Percentiles rank a stretch among this genome's conserved stretches.
Conservation (phyloP, 1,140 invertebrate genomes). For the Philopotamus ludificatus region DNA sequence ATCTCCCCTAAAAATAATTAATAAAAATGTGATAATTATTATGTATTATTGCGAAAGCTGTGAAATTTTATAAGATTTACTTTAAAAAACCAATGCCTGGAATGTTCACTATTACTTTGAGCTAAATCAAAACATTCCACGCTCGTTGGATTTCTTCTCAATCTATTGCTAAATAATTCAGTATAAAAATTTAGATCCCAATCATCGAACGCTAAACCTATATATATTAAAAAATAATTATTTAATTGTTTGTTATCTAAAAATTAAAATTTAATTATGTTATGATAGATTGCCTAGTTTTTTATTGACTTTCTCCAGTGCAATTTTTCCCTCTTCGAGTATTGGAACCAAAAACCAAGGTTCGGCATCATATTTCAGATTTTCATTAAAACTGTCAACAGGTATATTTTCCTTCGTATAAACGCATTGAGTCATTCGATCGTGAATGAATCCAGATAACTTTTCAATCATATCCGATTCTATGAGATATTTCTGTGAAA, state of each 20-base stretch:
- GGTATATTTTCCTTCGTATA: slow-evolving; percentile 70
- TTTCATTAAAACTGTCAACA: slow-evolving; percentile 68
- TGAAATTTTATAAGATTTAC: slow-evolving; percentile 45
- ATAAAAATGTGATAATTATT: slow-evolving; percentile 8
- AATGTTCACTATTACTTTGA: slow-evolving; percentile 97
- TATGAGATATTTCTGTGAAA: slow-evolving; percentile 49
- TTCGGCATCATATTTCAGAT: slow-evolving; percentile 62
- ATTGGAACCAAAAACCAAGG: slow-evolving; percentile 84
- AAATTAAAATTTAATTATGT: too few relatives aligned
- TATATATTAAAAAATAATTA: too few relatives aligned
- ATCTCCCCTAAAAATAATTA: slow-evolving; percentile 66
- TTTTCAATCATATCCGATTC: slow-evolving; percentile 52
- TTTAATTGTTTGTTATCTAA: too few relatives aligned
- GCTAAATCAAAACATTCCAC: slow-evolving; percentile 98
- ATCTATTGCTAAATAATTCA: slow-evolving; percentile 73
- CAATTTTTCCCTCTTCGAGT: slow-evolving; percentile 69
- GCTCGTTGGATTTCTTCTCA: slow-evolving; percentile 93
- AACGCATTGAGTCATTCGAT: slow-evolving; percentile 75
- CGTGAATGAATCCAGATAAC: slow-evolving; percentile 68
- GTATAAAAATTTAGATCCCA: slow-evolving; percentile 88
- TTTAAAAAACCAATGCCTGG: slow-evolving; percentile 91
- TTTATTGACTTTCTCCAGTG: slow-evolving; percentile 79
- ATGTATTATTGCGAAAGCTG: not conserved
- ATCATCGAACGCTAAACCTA: slow-evolving; percentile 82
- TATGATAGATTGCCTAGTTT: slow-evolving; percentile 72